Percentiles rank a stretch among this genome's conserved stretches.
phyloP scores from a whole-genome alignment of 2,113 vertebrate species.

The Xyrauchen texanus region DNA sequence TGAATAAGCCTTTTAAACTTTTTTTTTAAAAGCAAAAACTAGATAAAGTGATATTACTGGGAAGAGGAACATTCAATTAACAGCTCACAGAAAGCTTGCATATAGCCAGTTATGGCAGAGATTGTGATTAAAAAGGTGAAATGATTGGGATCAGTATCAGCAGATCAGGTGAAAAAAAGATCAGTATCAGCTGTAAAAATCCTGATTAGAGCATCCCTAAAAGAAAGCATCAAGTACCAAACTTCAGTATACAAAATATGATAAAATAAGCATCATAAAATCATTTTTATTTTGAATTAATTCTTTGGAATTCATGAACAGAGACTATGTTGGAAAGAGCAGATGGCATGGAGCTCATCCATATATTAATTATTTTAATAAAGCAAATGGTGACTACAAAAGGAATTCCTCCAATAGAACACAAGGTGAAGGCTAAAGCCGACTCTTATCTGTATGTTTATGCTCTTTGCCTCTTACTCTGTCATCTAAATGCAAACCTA shows the following conservation, averaged over 20 bases:
- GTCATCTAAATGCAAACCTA: constrained; percentile 47
- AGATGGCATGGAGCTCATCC: not conserved
- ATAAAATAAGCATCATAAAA: not conserved
- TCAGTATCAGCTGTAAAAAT: too few relatives aligned
- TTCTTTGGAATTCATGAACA: not conserved
- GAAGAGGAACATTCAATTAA: too few relatives aligned
- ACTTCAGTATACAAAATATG: constrained; percentile 3
- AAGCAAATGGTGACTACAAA: not conserved
- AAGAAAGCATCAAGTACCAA: not conserved
- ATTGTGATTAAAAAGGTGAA: too few relatives aligned
- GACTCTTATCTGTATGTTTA: not conserved
- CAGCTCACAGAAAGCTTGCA: too few relatives aligned
- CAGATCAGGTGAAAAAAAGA: too few relatives aligned
- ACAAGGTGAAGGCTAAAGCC: constrained; percentile 25
- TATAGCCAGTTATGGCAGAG: too few relatives aligned
- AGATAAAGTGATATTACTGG: too few relatives aligned
- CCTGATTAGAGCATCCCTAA: too few relatives aligned
- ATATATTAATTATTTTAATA: not conserved
- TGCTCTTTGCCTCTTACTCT: constrained; percentile 15
- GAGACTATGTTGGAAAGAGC: not conserved
- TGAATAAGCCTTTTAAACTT: too few relatives aligned
- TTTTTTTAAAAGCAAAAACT: too few relatives aligned
- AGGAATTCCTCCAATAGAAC: not conserved
- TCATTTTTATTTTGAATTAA: not conserved
- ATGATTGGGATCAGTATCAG: too few relatives aligned